Conservation (phyloP, 2,888 invertebrate genomes). For the Athripsodes cinereus region DNA sequence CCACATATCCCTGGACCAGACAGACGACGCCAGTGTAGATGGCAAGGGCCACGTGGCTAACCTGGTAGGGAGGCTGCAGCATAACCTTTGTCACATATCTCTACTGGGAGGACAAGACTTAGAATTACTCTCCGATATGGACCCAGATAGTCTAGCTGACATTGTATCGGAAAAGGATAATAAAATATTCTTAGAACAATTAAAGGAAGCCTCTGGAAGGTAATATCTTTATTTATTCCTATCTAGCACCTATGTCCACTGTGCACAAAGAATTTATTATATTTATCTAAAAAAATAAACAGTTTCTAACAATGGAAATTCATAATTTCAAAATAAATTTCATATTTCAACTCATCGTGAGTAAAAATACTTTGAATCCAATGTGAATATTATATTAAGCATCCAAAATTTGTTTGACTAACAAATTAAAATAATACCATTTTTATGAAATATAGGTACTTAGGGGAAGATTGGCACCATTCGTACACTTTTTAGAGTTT, state of each 20-base stretch:
- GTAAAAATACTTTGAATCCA: too few species aligned
- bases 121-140: slow-evolving; percentile 83
- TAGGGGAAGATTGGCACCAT: too few species aligned
- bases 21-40: slow-evolving; percentile 48
- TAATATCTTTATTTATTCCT: slow-evolving; percentile 30
- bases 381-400: too few species aligned
- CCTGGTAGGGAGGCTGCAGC: slow-evolving; percentile 70
- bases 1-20: slow-evolving; percentile 55
- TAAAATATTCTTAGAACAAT: slow-evolving; percentile 69
- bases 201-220: slow-evolving; percentile 80
- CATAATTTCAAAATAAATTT: too few species aligned
- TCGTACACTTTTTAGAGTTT: too few species aligned
- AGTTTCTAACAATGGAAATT: too few species aligned
- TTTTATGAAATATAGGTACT: too few species aligned
- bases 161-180: slow-evolving; percentile 69
- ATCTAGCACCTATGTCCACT: too few species aligned
- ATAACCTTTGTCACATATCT: slow-evolving; percentile 79
- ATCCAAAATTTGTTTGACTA: too few species aligned
- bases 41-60: slow-evolving; percentile 58
- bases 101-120: slow-evolving; percentile 77
- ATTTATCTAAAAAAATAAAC: neutral
- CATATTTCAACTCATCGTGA: too few species aligned
- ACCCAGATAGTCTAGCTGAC: slow-evolving; percentile 80
- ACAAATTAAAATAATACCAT: too few species aligned
- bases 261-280: too few species aligned